Percentiles rank a stretch among this genome's conserved stretches.
phyloP scores from a whole-genome alignment of 64 coral and sea anemone species.

The Acropora tenuis region DNA sequence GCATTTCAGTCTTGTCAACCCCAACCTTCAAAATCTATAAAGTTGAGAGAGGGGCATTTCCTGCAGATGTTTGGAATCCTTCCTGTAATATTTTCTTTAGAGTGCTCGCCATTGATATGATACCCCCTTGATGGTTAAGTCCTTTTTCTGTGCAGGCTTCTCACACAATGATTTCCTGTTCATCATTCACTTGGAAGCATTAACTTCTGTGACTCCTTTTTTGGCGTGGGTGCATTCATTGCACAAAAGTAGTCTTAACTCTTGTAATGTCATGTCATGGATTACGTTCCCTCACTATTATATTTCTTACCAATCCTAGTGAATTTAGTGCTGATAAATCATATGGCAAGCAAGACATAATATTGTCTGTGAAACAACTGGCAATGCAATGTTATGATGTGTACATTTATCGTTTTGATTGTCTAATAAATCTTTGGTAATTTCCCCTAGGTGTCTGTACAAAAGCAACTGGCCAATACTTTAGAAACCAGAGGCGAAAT shows the following conservation, averaged over 20 bases:
- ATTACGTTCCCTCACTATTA: no score
- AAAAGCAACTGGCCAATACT: constrained; percentile 47
- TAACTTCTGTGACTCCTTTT: no score
- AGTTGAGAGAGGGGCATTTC: no score
- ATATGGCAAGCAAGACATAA: not conserved
- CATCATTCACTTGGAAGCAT: no score
- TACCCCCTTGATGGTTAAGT: not conserved
- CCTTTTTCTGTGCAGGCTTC: not conserved
- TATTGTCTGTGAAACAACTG: not conserved
- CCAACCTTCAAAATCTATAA: no score
- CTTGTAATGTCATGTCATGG: no score
- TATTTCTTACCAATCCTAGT: not conserved
- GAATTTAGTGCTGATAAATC: not conserved
- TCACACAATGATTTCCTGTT: no score
- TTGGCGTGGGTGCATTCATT: no score
- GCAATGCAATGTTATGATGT: not conserved
- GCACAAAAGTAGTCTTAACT: no score
- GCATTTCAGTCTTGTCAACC: no score
- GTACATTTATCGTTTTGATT: constrained; percentile 3
- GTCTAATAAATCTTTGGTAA: not conserved
- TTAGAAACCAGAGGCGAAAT: not conserved
- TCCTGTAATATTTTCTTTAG: not conserved
- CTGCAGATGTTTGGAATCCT: not conserved
- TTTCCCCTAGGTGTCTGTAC: constrained; percentile 29
- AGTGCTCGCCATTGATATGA: no score